A percentile compares a stretch with the other conserved stretches of the same genome.
Conservation (phyloP, 2,888 invertebrate genomes). For the Tortricodes alternella region DNA sequence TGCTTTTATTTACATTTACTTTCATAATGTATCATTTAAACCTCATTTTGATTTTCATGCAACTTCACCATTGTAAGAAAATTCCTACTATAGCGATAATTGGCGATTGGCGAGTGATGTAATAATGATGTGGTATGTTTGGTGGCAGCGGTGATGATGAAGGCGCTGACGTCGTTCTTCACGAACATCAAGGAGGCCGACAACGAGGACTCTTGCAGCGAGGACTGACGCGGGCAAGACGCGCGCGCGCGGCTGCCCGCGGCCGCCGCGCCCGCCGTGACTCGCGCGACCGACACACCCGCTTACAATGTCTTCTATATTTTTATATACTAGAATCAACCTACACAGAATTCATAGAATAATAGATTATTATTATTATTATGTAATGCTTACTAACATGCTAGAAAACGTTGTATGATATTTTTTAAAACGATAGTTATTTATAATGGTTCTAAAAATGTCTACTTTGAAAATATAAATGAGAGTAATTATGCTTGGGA, state of each 20-base stretch:
- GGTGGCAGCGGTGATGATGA: slow-evolving; percentile 85
- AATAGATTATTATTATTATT: slow-evolving; percentile 48
- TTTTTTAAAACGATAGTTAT: slow-evolving; percentile 62
- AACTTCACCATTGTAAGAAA: no score
- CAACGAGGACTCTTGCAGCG: slow-evolving; percentile 82
- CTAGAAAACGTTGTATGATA: slow-evolving; percentile 68
- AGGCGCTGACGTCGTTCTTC: slow-evolving; percentile 88
- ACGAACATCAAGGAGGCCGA: slow-evolving; percentile 86
- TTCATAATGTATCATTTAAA: no score
- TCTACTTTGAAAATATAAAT: slow-evolving; percentile 34
- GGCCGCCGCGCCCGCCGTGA: slow-evolving; percentile 38
- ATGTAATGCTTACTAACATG: slow-evolving; percentile 59
- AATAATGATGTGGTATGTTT: slow-evolving; percentile 7
- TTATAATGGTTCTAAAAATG: slow-evolving; percentile 54
- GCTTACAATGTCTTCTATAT: slow-evolving; percentile 56
- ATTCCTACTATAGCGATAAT: no score
- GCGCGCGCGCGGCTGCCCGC: slow-evolving; percentile 44
- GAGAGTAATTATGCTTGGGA: slow-evolving; percentile 26
- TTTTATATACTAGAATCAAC: slow-evolving; percentile 68
- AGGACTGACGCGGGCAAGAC: slow-evolving; percentile 68
- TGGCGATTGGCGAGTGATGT: background rate
- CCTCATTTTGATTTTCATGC: no score
- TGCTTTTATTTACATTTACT: no score
- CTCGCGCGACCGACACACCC: slow-evolving; percentile 37
- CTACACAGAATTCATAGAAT: slow-evolving; percentile 56